Base-by-base conservation (phyloP, 1,140 invertebrate species). In the Drosophila ercepeae region DNA sequence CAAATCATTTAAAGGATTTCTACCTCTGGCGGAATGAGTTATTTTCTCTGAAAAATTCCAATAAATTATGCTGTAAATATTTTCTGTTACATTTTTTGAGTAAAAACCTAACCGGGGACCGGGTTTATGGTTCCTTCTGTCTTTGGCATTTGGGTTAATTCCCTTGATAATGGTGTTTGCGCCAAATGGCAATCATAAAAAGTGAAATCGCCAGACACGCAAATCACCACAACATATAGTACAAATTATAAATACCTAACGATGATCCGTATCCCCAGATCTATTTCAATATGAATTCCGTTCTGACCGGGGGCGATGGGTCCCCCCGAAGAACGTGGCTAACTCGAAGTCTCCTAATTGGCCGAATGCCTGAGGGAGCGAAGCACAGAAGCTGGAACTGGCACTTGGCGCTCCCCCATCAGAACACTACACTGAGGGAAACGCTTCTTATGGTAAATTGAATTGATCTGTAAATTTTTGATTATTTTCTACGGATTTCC, bases 281-380 rank as follows among this genome's bases (percentile, higher is more conserved):
- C 60, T 27, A 48, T 48, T 64, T 39, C 18, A 32, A 16, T 64
- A 34, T 21, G 3, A 8, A 48, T 16, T 60, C 14, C 27, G 2
- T 21, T 36, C n/a, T 60, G 60, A 64, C 60, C 60, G n/a, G n/a
- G n/a, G n/a, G n/a, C n/a, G n/a, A n/a, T n/a, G n/a, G n/a, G n/a
- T n/a, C n/a, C 29, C 42, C 21, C 25, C 5, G 4, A 67, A 67
- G 46, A 21, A 67, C 46, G 63, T 45, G 63, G 48, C 64, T 67
- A 68, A 67, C n/a, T 67, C 27, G 46, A 44, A 48, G 45, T 42
- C 46, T n/a, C 13, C 45, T 50, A 59, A 59, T 59, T 59, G 46
- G n/a, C 48, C 59, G 19, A 11, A 45, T 42, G 36, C 4, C 58
- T 19, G 5, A 21, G 25, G 21, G 11, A 45, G 23, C 11, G 19